Base-by-base conservation (phyloP, 2,888 invertebrate species). In the Pseudeuparius sepicola region DNA sequence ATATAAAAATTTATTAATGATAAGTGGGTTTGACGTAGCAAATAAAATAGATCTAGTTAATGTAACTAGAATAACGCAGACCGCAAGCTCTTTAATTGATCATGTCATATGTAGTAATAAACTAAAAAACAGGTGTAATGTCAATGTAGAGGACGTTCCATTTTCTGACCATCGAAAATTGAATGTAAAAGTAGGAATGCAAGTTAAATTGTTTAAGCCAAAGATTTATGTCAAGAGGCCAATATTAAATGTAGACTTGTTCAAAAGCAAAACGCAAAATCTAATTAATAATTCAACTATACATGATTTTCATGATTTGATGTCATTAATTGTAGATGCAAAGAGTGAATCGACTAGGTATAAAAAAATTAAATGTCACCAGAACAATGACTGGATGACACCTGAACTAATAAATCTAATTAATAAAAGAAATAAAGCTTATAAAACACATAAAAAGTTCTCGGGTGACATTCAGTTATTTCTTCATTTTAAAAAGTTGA, bases 381-480 rank as follows among this genome's bases (percentile, higher is more conserved):
- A 29, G 17, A 29, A 29, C 13, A 29, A 14, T 29, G 15, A 29
- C 4, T 29, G 29, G 29, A 14, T 29, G 17, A 29, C 29, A 29
- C 29, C 15, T n/a, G 29, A n/a, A 9, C 9, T 29, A 29, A 16
- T 29, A 29, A 9, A 4, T 14, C 4, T 14, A 29, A 29, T 29
- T 29, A 14, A 14, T 15, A 11, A 29, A 29, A 29, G 17, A 29
- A 17, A 29, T 16, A 6, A n/a, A 4, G 29, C n/a, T n/a, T n/a
- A n/a, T n/a, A n/a, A n/a, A n/a, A n/a, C n/a, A n/a, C n/a, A n/a
- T n/a, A n/a, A 29, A 29, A 29, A 11, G 17, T 27, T 27, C 14
- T 14, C 6, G 4, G 13, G 6, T 15, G 17, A 29, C 17, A 15
- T 16, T 29, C 5, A 4, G 4, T 14, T 29, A 7, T 16, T n/a